Evolutionary conservation across 1,140 invertebrate genomes (phyloP).

Genomic region (Maconellicoccus hirsutus): DNA sequence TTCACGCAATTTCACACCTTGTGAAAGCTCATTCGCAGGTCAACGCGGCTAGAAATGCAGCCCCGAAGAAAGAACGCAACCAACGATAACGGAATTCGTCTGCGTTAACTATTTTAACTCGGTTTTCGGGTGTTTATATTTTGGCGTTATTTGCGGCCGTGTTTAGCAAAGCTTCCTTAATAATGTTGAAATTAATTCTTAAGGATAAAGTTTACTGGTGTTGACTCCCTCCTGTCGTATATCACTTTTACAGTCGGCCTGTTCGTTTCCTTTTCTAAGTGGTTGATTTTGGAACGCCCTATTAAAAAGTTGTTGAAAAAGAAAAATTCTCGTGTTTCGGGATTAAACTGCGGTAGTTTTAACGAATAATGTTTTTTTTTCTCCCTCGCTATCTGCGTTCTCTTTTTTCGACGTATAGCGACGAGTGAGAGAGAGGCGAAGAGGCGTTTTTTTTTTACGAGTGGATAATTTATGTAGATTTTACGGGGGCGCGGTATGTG

Average conservation of each 20-base stretch:
- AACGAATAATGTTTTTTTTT: neutral
- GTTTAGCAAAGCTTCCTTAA: conserved; percentile 8
- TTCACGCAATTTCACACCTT: too few relatives aligned
- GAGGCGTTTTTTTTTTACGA: too few relatives aligned
- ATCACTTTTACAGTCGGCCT: neutral
- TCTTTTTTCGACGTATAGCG: too few relatives aligned
- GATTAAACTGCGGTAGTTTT: conserved; percentile 3
- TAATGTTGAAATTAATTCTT: conserved; percentile 10
- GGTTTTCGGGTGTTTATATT: conserved; percentile 4
- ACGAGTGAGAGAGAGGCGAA: too few relatives aligned
- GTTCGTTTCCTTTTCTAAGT: conserved; percentile 4
- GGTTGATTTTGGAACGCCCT: conserved; percentile 7
- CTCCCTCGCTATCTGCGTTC: too few relatives aligned
- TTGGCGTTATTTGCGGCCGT: conserved; percentile 6
- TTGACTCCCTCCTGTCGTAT: conserved; percentile 7
- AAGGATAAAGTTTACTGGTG: conserved; percentile 2
- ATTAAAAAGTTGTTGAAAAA: conserved; percentile 10
- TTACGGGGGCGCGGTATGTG: neutral
- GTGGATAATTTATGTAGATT: neutral
- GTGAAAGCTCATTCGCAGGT: too few relatives aligned
- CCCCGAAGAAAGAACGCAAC: too few relatives aligned
- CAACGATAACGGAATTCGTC: too few relatives aligned
- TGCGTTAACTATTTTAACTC: neutral
- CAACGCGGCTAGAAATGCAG: too few relatives aligned
- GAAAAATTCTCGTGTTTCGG: conserved; percentile 8